phyloP scores from a whole-genome alignment of 2,797 vertebrate species.

The Falco columbarius region DNA sequence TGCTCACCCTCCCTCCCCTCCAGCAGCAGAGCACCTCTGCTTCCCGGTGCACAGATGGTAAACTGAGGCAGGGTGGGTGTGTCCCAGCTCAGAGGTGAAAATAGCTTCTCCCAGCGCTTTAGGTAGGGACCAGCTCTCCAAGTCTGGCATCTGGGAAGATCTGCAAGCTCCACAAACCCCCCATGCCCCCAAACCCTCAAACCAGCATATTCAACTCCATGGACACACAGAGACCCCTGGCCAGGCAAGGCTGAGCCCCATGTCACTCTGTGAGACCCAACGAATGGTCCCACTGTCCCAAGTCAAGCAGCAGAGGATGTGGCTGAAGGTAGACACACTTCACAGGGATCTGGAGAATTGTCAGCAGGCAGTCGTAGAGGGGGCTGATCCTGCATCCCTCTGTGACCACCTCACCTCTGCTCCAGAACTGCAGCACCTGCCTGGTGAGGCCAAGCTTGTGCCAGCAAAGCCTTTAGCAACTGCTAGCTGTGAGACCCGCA shows the following conservation, averaged over 20 bases:
- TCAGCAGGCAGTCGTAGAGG: rapidly evolving
- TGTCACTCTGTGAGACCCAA: not conserved
- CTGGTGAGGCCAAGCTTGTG: not conserved
- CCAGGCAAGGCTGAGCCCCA: not conserved
- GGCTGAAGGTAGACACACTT: not conserved
- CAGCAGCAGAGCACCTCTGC: not conserved
- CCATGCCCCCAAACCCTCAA: not conserved
- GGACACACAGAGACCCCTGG: not conserved
- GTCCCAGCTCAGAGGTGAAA: not conserved
- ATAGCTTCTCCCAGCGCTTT: not conserved
- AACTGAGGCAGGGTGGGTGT: not conserved
- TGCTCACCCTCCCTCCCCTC: not conserved
- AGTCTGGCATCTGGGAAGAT: not conserved
- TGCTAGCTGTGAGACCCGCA: rapidly evolving
- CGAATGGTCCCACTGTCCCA: not conserved
- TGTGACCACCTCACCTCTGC: rapidly evolving
- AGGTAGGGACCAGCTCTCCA: not conserved
- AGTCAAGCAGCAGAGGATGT: not conserved
- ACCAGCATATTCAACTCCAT: not conserved
- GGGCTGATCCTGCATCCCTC: not conserved
- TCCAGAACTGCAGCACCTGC: not conserved
- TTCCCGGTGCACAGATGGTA: not conserved
- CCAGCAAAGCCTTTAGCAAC: not conserved
- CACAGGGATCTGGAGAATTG: not conserved
- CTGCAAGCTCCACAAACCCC: not conserved